These are phyloP conservation scores for Phaetusa simplex DNA, from an alignment of 2,113 vertebrate genomes.

Conservation along the genomic window DNA sequence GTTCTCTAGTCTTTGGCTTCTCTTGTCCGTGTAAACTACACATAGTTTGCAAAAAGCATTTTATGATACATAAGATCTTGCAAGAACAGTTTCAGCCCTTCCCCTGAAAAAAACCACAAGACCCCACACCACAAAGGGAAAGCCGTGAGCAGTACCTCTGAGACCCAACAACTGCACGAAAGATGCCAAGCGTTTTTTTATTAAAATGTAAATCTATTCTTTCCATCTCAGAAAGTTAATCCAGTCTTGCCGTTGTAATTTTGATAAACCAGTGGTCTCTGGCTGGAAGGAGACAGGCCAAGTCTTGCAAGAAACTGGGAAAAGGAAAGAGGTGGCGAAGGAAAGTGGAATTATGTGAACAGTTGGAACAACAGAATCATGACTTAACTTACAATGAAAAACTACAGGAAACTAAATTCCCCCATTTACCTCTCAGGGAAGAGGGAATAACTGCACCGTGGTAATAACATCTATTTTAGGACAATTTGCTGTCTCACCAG, in stretches of 20 bases:
- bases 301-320: neutral
- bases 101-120: neutral
- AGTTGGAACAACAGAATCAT: neutral
- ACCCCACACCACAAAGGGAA: neutral
- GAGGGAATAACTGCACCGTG: neutral
- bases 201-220: neutral
- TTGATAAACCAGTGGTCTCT: neutral
- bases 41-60: neutral
- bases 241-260: neutral
- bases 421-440: slow-evolving; percentile 2
- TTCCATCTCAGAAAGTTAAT: neutral
- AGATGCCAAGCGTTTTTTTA: rapidly evolving
- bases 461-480: slow-evolving; percentile 18
- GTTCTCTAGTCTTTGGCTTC: neutral
- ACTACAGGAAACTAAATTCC: neutral
- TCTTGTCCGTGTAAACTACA: neutral
- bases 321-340: neutral
- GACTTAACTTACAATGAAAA: neutral
- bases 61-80: neutral
- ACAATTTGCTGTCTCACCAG: neutral
- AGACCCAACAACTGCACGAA: neutral
- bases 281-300: neutral
- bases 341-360: neutral
- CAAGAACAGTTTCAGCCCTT: neutral
- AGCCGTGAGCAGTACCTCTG: neutral